Conservation (phyloP, 2,797 vertebrate species). For the Squalus acanthias region DNA sequence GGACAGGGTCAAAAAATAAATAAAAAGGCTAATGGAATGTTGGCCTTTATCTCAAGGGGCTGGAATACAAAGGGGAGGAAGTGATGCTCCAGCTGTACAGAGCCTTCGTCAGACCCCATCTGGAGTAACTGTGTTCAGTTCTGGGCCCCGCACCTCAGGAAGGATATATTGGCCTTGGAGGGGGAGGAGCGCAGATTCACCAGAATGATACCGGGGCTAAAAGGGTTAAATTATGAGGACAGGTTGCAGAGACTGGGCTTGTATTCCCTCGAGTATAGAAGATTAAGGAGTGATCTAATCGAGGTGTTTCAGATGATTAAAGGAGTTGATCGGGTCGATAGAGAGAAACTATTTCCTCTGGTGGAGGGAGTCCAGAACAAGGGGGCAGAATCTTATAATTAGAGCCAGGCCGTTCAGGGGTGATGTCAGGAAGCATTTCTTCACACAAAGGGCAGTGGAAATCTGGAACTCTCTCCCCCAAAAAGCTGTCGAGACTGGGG, state of each 20-base stretch:
- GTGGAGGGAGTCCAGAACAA: background rate
- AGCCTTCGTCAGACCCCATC: too few species aligned
- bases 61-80: too few species aligned
- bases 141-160: too few species aligned
- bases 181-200: too few species aligned
- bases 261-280: background rate
- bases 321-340: background rate
- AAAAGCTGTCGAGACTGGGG: background rate
- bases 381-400: background rate
- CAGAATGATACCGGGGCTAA: too few species aligned
- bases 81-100: too few species aligned
- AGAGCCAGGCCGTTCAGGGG: background rate
- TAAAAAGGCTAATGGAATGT: too few species aligned
- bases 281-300: background rate
- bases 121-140: too few species aligned
- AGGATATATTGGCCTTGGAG: too few species aligned
- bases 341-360: background rate
- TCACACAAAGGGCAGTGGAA: background rate
- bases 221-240: too few species aligned
- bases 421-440: background rate
- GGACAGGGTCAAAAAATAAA: too few species aligned
- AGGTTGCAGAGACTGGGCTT: background rate
- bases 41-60: too few species aligned
- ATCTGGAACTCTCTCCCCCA: background rate
- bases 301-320: background rate